Percentiles rank a stretch among this genome's conserved stretches.
These are phyloP conservation scores for Dinomys branickii DNA, from an alignment of 2,113 vertebrate species.

Conservation along the genomic window DNA sequence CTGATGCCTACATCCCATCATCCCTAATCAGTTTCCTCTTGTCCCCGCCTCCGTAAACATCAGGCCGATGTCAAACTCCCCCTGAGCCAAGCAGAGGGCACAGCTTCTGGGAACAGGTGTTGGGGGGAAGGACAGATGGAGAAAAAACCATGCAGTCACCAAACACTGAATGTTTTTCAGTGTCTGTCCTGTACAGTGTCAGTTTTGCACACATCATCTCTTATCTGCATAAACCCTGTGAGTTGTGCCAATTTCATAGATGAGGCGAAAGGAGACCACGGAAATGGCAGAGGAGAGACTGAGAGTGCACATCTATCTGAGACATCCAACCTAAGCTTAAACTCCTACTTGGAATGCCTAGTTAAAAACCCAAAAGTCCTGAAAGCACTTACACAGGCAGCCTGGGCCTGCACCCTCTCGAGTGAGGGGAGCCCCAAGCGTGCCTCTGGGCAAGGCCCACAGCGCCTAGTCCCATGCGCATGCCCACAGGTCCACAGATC, in stretches of 20 bases:
- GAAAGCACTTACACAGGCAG: neutral
- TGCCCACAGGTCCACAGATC: neutral
- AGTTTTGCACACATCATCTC: neutral
- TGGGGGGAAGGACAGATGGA: neutral
- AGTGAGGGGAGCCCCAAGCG: neutral
- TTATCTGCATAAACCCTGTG: neutral
- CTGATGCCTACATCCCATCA: neutral
- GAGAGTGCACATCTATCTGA: neutral
- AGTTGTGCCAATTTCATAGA: neutral
- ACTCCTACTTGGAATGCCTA: neutral
- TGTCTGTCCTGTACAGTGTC: neutral
- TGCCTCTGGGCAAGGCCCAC: neutral
- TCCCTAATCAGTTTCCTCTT: neutral
- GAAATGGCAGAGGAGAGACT: neutral
- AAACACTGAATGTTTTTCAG: neutral
- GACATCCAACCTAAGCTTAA: neutral
- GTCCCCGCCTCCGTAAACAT: neutral
- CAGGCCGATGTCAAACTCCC: neutral
- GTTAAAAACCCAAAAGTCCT: neutral
- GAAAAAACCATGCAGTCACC: neutral
- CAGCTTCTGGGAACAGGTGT: neutral
- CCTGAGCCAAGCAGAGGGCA: neutral
- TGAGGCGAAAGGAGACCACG: neutral
- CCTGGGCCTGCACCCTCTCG: neutral
- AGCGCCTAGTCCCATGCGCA: neutral